Conservation (phyloP, 2,797 vertebrate genomes). For the Pteropus rufus region DNA sequence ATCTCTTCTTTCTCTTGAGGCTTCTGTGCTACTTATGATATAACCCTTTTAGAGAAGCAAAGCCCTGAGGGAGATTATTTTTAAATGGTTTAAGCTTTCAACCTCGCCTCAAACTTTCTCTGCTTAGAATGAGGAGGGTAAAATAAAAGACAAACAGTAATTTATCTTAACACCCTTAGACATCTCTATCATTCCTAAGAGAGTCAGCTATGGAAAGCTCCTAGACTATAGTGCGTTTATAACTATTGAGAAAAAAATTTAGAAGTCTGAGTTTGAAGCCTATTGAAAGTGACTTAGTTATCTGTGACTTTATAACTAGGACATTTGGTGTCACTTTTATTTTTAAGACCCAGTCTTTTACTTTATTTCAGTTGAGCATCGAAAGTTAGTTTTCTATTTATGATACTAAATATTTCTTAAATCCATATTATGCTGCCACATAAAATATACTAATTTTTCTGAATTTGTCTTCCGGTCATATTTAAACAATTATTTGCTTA, state of each 20-base stretch:
- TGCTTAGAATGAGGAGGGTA: background rate
- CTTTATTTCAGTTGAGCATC: conserved; percentile 18
- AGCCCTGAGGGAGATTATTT: background rate
- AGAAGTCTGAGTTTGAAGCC: background rate
- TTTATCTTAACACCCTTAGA: background rate
- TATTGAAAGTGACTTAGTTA: background rate
- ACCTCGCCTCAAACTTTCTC: background rate
- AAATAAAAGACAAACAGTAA: background rate
- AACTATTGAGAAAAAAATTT: background rate
- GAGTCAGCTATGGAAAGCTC: background rate
- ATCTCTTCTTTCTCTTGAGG: background rate
- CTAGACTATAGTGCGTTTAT: background rate
- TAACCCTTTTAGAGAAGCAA: background rate
- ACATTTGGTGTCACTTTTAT: background rate
- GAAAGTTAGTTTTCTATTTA: conserved; percentile 58
- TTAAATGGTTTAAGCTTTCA: background rate
- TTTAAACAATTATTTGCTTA: conserved; percentile 5
- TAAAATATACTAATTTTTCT: conserved; percentile 64
- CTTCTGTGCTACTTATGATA: background rate
- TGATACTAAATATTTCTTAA: conserved; percentile 54
- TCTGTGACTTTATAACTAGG: background rate
- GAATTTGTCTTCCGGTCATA: background rate
- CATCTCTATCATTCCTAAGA: background rate
- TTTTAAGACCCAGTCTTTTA: background rate
- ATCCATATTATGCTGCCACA: conserved; percentile 34